Conservation (phyloP, 2,113 vertebrate species). For the Choloepus hoffmanni region DNA sequence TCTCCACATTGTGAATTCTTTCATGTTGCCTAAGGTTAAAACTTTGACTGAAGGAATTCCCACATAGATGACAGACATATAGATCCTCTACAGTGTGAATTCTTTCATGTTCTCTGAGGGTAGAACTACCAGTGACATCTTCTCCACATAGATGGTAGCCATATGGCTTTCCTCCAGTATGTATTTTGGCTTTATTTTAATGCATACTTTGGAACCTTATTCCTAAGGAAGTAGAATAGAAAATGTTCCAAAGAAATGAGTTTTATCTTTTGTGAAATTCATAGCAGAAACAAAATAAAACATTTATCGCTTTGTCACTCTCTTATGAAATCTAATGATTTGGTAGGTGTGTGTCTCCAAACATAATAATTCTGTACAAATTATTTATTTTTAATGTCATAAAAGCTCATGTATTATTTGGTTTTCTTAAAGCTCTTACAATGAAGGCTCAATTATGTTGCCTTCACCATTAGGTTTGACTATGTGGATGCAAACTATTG, state of each 20-base stretch:
- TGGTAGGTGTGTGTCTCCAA: constrained; percentile 78
- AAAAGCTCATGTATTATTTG: constrained; percentile 78
- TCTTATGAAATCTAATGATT: constrained; percentile 83
- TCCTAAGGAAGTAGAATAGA: constrained; percentile 80
- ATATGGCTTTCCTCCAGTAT: too few species aligned
- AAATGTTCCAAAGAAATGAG: constrained; percentile 78
- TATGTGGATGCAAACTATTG: constrained; percentile 78
- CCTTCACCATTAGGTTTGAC: constrained; percentile 82
- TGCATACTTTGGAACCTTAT: constrained; percentile 76
- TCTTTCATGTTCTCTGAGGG: too few species aligned
- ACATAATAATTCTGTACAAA: constrained; percentile 78
- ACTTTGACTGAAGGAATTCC: too few species aligned
- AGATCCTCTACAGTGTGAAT: too few species aligned
- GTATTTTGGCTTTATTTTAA: constrained; percentile 75
- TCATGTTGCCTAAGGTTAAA: too few species aligned
- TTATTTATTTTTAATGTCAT: constrained; percentile 85
- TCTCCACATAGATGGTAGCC: too few species aligned
- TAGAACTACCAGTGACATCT: too few species aligned
- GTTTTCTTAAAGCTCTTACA: constrained; percentile 80
- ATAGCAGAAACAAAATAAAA: constrained; percentile 77
- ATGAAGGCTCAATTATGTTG: constrained; percentile 76
- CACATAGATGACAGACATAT: too few species aligned
- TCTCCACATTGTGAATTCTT: too few species aligned
- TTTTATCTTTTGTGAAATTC: constrained; percentile 80
- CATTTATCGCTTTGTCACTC: constrained; percentile 82